Conservation (phyloP, 2,113 vertebrate species). For the Lophotis ruficrista region DNA sequence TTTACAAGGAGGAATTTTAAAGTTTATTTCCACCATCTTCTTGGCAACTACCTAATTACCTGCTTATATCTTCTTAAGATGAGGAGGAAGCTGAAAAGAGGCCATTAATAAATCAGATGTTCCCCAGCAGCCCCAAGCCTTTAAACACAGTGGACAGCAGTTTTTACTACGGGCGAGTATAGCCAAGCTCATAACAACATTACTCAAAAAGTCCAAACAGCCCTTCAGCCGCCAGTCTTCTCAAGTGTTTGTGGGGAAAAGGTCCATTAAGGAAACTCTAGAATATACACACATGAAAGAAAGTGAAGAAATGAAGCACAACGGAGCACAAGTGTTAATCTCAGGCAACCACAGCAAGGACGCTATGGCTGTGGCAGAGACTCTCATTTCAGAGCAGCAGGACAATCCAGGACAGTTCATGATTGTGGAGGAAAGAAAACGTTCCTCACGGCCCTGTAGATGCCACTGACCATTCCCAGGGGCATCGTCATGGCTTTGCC, state of each 20-base stretch:
- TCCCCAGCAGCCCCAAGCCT: slow-evolving; percentile 41
- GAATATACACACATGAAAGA: slow-evolving; percentile 50
- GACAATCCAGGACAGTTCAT: neutral
- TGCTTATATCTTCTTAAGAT: slow-evolving; percentile 69
- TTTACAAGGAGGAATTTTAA: slow-evolving; percentile 54
- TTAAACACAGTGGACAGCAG: slow-evolving; percentile 52
- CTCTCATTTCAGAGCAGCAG: rapidly evolving
- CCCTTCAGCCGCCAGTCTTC: slow-evolving; percentile 48
- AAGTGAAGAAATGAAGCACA: slow-evolving; percentile 29
- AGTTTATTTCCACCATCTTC: slow-evolving; percentile 58
- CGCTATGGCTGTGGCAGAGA: rapidly evolving
- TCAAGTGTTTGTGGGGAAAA: slow-evolving; percentile 52
- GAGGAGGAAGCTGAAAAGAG: slow-evolving; percentile 62
- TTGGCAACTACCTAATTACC: slow-evolving; percentile 64
- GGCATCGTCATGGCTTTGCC: neutral
- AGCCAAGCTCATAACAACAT: slow-evolving; percentile 63
- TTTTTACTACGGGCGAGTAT: slow-evolving; percentile 30
- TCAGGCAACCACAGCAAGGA: neutral
- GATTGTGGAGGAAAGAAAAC: neutral
- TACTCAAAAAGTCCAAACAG: slow-evolving; percentile 62
- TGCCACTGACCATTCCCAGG: neutral
- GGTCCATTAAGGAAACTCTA: slow-evolving; percentile 43
- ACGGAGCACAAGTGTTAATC: neutral
- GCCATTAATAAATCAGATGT: slow-evolving; percentile 56
- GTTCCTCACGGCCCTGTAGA: neutral